Evolutionary conservation across 2,888 invertebrate genomes (phyloP).

Genomic region (Euclidia mi): DNA sequence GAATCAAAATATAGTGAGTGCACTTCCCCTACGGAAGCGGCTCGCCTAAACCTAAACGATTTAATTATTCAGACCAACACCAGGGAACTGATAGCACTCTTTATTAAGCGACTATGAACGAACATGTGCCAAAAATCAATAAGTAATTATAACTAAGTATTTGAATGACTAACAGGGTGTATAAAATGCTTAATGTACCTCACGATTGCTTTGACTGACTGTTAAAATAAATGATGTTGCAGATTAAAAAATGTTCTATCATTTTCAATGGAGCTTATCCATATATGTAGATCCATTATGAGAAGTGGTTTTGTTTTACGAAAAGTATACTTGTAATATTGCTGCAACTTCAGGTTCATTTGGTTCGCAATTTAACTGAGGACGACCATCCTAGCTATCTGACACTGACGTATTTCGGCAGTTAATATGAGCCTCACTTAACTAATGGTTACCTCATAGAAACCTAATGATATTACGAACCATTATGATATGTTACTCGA

Average conservation of each 20-base stretch:
- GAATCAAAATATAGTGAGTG: conserved; percentile 81
- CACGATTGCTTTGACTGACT: too few relatives aligned
- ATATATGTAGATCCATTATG: too few relatives aligned
- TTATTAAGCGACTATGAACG: conserved; percentile 10
- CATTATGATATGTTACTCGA: conserved; percentile 6
- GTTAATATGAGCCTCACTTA: too few relatives aligned
- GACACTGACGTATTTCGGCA: too few relatives aligned
- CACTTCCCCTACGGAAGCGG: conserved; percentile 84
- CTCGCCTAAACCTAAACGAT: conserved; percentile 62
- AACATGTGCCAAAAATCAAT: conserved; percentile 30
- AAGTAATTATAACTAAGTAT: conserved; percentile 13
- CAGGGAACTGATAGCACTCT: conserved; percentile 31
- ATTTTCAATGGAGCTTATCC: too few relatives aligned
- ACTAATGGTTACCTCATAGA: too few relatives aligned
- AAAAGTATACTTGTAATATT: neutral
- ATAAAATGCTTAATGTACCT: too few relatives aligned
- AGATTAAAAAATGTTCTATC: too few relatives aligned
- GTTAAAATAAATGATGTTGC: too few relatives aligned
- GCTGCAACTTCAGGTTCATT: too few relatives aligned
- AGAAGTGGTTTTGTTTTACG: neutral
- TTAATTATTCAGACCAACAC: conserved; percentile 47
- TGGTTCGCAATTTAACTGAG: too few relatives aligned
- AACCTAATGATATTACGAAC: neutral
- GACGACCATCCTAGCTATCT: too few relatives aligned
- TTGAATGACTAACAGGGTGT: conserved; percentile 1